Base-by-base conservation (phyloP, 2,888 invertebrate species). In the Tenthredo scrophulariae region DNA sequence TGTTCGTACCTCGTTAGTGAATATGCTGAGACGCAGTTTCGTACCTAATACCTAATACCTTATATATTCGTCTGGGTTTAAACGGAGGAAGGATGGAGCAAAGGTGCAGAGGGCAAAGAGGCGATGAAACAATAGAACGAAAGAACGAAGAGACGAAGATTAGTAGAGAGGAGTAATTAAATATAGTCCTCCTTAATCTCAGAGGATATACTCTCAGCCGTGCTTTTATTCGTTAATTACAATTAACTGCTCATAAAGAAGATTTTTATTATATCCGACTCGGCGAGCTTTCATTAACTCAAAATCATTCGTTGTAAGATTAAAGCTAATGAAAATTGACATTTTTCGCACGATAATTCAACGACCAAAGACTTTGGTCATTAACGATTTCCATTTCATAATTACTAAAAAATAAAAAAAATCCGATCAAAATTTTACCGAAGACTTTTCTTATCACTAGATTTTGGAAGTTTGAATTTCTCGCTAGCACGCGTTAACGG, bases 201-300 rank as follows among this genome's bases (percentile, higher is more conserved):
- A 29, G 7, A 58, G 80, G 40, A 58, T 58, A 79, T 58, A 54
- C 58, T 58, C 79, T 79, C 22, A 58, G 58, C 9, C 58, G 37
- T 40, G 33, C 62, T 62, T 80, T 80, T 15, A 18, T 80, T 80
- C 62, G n/a, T 65, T 80, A 80, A 80, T 80, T 80, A 80, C 80
- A 43, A 58, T 62, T 80, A 80, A 62, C 80, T 29, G 62, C 15
- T 29, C 77, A 29, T 77, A 40, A 77, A 80, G 77, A 80, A 10
- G 80, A 40, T 26, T 58, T 13, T 77, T 54, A 33, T 54, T 33
- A 80, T 33, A 80, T 43, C 62, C 62, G 22, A 62, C 43, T 80
- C n/a, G 37, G 43, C n/a, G 40, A 58, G 26, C 37, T 15, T 80
- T 43, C 65, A 46, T 46, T 5, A 29, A 29, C 50, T 77, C 33